phyloP scores from a whole-genome alignment of 2,113 vertebrate species.

The Plecotus auritus region DNA sequence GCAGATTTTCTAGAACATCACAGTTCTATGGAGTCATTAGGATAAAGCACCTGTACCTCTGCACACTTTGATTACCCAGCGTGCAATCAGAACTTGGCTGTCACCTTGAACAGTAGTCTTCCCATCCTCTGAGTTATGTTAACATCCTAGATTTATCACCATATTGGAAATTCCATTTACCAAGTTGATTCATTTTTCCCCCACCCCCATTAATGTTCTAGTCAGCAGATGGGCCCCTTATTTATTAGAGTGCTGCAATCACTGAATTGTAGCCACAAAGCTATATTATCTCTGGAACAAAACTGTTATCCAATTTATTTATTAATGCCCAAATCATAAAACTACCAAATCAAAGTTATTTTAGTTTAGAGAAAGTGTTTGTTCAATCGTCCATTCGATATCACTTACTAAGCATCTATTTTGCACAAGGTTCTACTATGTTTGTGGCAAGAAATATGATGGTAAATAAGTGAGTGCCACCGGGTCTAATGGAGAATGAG shows the following conservation, averaged over 20 bases:
- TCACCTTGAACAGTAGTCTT: background rate
- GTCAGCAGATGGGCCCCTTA: constrained; percentile 22
- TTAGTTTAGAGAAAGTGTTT: background rate
- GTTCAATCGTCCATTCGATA: background rate
- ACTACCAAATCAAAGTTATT: constrained; percentile 34
- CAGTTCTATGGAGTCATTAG: background rate
- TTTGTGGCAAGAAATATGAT: background rate
- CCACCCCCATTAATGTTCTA: background rate
- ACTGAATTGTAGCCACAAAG: constrained; percentile 16
- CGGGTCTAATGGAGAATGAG: background rate
- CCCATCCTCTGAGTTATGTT: background rate
- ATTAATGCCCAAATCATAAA: background rate
- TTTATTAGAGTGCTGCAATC: constrained; percentile 37
- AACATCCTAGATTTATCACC: constrained; percentile 44
- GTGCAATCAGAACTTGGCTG: background rate
- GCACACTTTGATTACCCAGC: constrained; percentile 2
- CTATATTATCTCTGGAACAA: constrained; percentile 29
- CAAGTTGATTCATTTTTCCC: constrained; percentile 30
- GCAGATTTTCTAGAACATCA: constrained; percentile 47
- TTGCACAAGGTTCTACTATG: background rate
- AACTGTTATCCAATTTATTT: background rate
- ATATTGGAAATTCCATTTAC: constrained; percentile 36
- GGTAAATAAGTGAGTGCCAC: background rate
- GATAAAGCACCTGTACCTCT: constrained; percentile 26
- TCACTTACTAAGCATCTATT: background rate